phyloP scores from a whole-genome alignment of 2,888 invertebrate genomes.

The Hirtodrosophila trivittata region DNA sequence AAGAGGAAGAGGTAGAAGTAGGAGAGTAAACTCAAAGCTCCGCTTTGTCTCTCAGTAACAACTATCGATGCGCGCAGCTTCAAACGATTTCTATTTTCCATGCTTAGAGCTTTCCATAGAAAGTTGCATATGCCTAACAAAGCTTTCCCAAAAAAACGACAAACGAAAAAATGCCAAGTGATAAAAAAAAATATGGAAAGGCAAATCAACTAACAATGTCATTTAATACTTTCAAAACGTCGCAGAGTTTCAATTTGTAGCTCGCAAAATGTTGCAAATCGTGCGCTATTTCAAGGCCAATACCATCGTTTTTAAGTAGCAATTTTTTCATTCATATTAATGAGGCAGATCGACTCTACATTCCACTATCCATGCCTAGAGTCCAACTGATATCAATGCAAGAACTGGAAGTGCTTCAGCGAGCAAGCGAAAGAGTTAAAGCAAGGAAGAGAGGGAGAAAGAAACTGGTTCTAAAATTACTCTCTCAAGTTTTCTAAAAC shows the following conservation, averaged over 20 bases:
- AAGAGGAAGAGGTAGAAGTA: background rate
- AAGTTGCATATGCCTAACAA: slow-evolving; percentile 30
- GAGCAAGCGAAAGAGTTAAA: slow-evolving; percentile 1
- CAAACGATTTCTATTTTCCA: slow-evolving; percentile 42
- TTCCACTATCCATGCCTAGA: slow-evolving; percentile 20
- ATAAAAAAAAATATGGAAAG: slow-evolving; percentile 1
- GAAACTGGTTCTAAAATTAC: slow-evolving; percentile 61
- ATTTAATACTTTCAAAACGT: slow-evolving; percentile 3
- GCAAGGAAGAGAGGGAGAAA: slow-evolving; percentile 9
- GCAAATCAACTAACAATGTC: slow-evolving; percentile 4
- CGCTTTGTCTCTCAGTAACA: slow-evolving; percentile 8
- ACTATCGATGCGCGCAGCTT: slow-evolving; percentile 29
- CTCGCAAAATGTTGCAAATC: slow-evolving; percentile 41
- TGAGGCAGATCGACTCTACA: slow-evolving; percentile 35
- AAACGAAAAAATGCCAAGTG: background rate
- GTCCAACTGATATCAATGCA: slow-evolving; percentile 10
- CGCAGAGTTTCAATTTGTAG: slow-evolving; percentile 6
- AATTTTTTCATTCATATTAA: slow-evolving; percentile 69
- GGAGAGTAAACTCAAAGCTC: slow-evolving; percentile 7
- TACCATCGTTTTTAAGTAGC: slow-evolving; percentile 50
- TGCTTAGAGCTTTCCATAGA: slow-evolving; percentile 28
- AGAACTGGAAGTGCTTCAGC: slow-evolving; percentile 16
- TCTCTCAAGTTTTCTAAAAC: slow-evolving; percentile 47
- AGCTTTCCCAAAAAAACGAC: slow-evolving; percentile 38
- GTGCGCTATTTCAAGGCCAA: slow-evolving; percentile 62